Evolutionary conservation across 2,888 invertebrate genomes (phyloP).

Genomic region (Timema cristinae): DNA sequence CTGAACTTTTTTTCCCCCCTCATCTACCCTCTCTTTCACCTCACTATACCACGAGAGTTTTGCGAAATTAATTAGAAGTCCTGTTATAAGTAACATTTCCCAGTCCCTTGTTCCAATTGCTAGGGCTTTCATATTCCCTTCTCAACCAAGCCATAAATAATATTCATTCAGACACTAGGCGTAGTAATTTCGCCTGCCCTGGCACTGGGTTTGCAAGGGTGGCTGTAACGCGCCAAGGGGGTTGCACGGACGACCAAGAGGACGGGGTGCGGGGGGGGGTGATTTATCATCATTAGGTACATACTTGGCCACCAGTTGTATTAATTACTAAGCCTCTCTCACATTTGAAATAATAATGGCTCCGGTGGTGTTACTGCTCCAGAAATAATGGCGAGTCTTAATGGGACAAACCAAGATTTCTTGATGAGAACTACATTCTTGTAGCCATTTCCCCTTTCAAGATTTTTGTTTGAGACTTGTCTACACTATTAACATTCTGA

Average conservation of each 20-base stretch:
- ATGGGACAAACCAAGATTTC: neutral
- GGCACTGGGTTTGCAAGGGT: too few species aligned
- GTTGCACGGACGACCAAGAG: neutral
- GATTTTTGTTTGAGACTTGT: too few species aligned
- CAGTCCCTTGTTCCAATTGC: neutral
- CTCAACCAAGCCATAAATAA: conserved; percentile 27
- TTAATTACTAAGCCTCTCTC: conserved; percentile 13
- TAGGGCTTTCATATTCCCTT: conserved; percentile 20
- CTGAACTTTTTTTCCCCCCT: neutral
- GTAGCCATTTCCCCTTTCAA: too few species aligned
- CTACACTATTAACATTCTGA: too few species aligned
- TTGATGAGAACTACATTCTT: too few species aligned
- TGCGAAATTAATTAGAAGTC: conserved; percentile 27
- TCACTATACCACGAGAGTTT: conserved; percentile 3
- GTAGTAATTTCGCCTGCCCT: too few species aligned
- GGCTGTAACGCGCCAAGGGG: conserved; percentile 12
- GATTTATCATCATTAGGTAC: conserved; percentile 23
- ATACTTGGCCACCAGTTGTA: conserved; percentile 17
- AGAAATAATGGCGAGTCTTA: conserved; percentile 17
- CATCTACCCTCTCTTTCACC: neutral
- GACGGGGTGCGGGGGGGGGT: neutral
- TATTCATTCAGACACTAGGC: conserved; percentile 20
- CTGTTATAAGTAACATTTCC: conserved; percentile 20
- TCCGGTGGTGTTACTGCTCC: too few species aligned
- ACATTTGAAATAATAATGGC: conserved; percentile 7